Percentiles rank a stretch among this genome's conserved stretches.
phyloP scores from a whole-genome alignment of 2,113 vertebrate species.

The Microtus ochrogaster region DNA sequence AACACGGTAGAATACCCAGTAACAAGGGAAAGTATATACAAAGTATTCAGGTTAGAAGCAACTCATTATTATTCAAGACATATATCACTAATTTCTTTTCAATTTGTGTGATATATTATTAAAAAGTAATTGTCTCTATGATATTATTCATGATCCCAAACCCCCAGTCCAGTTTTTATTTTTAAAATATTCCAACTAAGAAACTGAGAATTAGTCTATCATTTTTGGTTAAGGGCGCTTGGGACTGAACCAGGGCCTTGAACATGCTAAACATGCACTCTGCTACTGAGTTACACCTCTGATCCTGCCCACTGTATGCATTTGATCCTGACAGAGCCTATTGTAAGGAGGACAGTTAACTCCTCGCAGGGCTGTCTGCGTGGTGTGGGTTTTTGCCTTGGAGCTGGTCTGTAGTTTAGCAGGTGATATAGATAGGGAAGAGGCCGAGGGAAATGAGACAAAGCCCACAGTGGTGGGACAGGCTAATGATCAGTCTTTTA shows the following conservation, averaged over 20 bases:
- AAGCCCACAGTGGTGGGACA: background rate
- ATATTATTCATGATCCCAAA: conserved; percentile 23
- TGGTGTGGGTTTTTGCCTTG: background rate
- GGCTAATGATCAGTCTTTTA: background rate
- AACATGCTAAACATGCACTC: background rate
- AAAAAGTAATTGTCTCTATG: conserved; percentile 12
- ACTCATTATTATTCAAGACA: conserved; percentile 37
- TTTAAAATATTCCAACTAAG: conserved; percentile 27
- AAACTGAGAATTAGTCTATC: conserved; percentile 31
- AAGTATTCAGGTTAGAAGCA: conserved; percentile 18
- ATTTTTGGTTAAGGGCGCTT: background rate
- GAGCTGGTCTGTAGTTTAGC: background rate
- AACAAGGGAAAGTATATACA: conserved; percentile 10
- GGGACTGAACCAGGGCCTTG: background rate
- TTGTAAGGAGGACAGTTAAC: background rate
- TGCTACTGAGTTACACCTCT: background rate
- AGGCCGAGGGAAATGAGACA: background rate
- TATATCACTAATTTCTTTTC: background rate
- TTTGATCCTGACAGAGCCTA: background rate
- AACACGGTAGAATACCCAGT: conserved; percentile 1
- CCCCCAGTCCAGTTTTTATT: background rate
- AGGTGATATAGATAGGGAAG: background rate
- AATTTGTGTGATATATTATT: background rate
- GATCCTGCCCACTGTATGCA: background rate
- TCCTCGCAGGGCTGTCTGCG: background rate